A percentile compares a stretch with the other conserved stretches of the same genome.
phyloP scores from a whole-genome alignment of 2,888 invertebrate species.

The Tipula lateralis region DNA sequence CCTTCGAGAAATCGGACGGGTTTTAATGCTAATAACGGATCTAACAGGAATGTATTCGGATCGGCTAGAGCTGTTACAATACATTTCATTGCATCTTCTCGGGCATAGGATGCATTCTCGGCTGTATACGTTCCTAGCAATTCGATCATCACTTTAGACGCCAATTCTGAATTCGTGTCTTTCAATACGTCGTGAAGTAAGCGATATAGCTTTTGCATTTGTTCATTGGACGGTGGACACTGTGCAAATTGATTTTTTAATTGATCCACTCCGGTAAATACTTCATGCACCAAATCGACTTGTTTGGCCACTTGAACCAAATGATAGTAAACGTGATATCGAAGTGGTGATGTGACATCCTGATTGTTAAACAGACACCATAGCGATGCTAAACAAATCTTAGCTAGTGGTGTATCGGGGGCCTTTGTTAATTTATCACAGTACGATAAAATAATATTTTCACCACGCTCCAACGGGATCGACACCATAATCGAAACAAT shows the following conservation, averaged over 20 bases:
- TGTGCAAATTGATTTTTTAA: conserved; percentile 73
- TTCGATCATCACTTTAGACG: conserved; percentile 96
- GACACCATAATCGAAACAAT: conserved; percentile 93
- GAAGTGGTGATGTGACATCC: conserved; percentile 73
- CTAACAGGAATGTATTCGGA: conserved; percentile 90
- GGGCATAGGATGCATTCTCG: conserved; percentile 92
- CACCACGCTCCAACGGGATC: conserved; percentile 79
- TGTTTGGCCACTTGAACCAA: conserved; percentile 84
- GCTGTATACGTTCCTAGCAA: conserved; percentile 93
- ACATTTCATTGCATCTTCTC: conserved; percentile 95
- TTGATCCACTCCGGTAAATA: conserved; percentile 79
- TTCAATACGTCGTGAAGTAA: conserved; percentile 83
- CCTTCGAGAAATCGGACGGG: conserved; percentile 94
- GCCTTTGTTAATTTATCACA: conserved; percentile 89
- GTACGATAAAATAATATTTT: conserved; percentile 83
- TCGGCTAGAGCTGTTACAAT: conserved; percentile 93
- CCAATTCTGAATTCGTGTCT: conserved; percentile 81
- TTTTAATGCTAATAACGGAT: conserved; percentile 87
- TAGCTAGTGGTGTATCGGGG: conserved; percentile 71
- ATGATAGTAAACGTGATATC: conserved; percentile 90
- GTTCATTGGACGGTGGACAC: conserved; percentile 78
- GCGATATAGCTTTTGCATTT: conserved; percentile 86
- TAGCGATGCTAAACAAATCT: conserved; percentile 82
- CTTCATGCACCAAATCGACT: conserved; percentile 77
- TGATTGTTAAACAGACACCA: conserved; percentile 91